Base-by-base conservation (phyloP, 2,797 vertebrate species). In the Megaceryle alcyon region DNA sequence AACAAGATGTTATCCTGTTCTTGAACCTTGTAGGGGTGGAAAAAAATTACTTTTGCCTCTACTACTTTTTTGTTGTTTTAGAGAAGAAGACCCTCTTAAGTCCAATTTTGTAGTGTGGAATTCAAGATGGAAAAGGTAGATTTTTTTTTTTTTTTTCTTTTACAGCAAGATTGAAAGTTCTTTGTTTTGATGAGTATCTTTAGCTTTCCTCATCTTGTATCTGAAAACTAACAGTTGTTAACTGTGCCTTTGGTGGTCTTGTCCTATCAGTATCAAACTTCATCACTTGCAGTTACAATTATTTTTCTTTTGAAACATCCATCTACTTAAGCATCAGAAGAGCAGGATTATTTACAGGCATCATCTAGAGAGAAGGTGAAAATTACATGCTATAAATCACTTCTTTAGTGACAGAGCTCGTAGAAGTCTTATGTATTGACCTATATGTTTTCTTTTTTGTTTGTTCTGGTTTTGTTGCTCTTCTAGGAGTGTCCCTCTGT, bases 111-210 rank as follows among this genome's bases (percentile, higher is more conserved):
- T 88, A 77, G 59, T 23, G 21, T 76, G 60, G 20, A 90, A 57
- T 71, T 87, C 28, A 77, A 93, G 51, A 49, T 8, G 63, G 39
- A 66, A 33, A 82, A 54, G 54, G 56, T 26, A 14, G 18, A 28
- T 51, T 51, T 46, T 9, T 76, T 90, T 92, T 64, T 41, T 39
- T 61, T 60, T 43, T 72, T 77, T 31, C 18, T 85, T 90, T 93
- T 64, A 70, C 22, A 59, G 20, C 6, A 33, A 66, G 59, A 68
- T 68, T 77, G 71, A 37, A 82, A 56, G 41, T 56, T 61, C 11
- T 86, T 93, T 85, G n/a, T 81, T 95, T 86, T 78, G 70, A 92
- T 82, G 70, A 68, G 12, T 82, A 44, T 84, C 49, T 84, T 46
- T 85, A 4, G 15, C 82, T 89, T 56, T 94, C 90, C 61, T 94